Percentiles rank a stretch among this genome's conserved stretches.
These are phyloP conservation scores for Otolemur crassicaudatus DNA, from an alignment of 2,797 vertebrate species.

Conservation along the genomic window DNA sequence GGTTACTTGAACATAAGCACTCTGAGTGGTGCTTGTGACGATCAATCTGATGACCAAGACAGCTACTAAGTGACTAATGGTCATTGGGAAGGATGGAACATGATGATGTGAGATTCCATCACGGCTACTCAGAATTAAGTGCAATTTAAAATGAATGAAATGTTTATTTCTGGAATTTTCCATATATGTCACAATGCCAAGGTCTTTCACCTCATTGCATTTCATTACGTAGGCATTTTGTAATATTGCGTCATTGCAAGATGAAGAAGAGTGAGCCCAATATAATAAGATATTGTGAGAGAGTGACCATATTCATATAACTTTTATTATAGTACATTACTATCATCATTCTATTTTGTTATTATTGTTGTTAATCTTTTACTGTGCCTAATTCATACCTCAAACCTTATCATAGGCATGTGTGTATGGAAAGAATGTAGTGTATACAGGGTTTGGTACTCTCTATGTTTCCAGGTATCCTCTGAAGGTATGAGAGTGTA, in stretches of 20 bases:
- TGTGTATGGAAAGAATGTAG: not conserved
- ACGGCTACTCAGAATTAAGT: not conserved
- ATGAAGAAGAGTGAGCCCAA: not conserved
- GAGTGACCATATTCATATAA: not conserved
- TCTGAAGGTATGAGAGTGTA: not conserved
- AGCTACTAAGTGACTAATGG: not conserved
- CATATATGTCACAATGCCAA: not conserved
- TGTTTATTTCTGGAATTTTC: not conserved
- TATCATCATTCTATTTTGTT: not conserved
- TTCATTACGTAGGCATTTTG: not conserved
- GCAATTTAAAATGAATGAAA: not conserved
- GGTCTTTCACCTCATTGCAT: not conserved
- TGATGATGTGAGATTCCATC: not conserved
- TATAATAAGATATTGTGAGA: not conserved
- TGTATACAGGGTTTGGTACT: not conserved
- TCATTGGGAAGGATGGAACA: not conserved
- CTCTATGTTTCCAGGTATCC: not conserved
- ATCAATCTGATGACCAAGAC: not conserved
- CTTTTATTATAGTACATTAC: not conserved
- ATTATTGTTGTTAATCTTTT: not conserved
- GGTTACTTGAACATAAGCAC: not conserved
- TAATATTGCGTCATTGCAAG: not conserved
- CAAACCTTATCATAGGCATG: not conserved
- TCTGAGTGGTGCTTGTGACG: not conserved
- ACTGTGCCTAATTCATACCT: not conserved